Evolutionary conservation across 2,113 vertebrate species (phyloP).

Genomic region (Setophaga kirtlandii): DNA sequence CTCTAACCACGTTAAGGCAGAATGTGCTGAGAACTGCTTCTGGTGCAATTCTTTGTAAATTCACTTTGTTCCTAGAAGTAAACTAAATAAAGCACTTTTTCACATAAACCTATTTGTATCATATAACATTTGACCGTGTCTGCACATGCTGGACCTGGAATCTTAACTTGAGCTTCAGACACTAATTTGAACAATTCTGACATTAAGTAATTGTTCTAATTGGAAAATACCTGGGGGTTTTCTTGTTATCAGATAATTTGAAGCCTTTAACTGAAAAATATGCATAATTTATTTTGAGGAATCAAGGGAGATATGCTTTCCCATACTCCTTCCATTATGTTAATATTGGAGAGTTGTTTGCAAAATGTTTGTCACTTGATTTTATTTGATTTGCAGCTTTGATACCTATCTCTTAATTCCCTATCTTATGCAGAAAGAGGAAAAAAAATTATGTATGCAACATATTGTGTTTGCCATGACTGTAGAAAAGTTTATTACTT

Average conservation of each 20-base stretch:
- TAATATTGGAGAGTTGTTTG: not conserved
- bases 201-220: not conserved
- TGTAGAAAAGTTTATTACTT: not conserved
- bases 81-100: not conserved
- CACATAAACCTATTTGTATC: accelerated
- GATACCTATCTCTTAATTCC: not conserved
- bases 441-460: not conserved
- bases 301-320: not conserved
- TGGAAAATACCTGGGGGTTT: not conserved
- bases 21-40: not conserved
- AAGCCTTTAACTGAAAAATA: not conserved
- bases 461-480: not conserved
- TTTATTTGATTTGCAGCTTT: not conserved
- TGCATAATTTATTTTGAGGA: not conserved
- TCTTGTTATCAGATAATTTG: not conserved
- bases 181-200: not conserved
- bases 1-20: not conserved
- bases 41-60: not conserved
- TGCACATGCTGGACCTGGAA: not conserved
- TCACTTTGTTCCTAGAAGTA: not conserved
- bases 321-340: not conserved
- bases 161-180: not conserved
- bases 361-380: not conserved
- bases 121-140: not conserved
- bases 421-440: not conserved